phyloP scores from a whole-genome alignment of 2,888 invertebrate species.

The Aproaerema taeniolella region DNA sequence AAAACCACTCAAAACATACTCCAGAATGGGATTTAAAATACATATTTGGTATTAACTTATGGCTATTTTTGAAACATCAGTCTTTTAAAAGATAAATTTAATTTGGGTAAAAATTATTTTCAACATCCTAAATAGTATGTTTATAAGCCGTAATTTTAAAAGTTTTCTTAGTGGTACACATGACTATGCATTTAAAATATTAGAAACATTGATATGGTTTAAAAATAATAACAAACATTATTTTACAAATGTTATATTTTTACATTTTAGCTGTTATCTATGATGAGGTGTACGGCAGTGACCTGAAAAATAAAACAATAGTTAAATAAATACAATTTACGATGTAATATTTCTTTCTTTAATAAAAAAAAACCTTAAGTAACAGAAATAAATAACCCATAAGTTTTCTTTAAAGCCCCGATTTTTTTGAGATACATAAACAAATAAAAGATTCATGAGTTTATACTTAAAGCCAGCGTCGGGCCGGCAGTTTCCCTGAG shows the following conservation, averaged over 20 bases:
- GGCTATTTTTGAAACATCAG: slow-evolving; percentile 48
- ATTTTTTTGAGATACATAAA: too few relatives aligned
- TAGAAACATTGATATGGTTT: slow-evolving; percentile 34
- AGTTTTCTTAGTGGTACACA: slow-evolving; percentile 5
- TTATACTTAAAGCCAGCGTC: too few relatives aligned
- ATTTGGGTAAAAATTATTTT: slow-evolving; percentile 12
- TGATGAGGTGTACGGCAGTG: slow-evolving; percentile 69
- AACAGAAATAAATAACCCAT: too few relatives aligned
- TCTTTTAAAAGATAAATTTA: slow-evolving; percentile 46
- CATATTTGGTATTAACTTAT: slow-evolving; percentile 22
- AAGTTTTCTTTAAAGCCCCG: too few relatives aligned
- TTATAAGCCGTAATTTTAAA: slow-evolving; percentile 3
- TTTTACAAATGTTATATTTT: slow-evolving; percentile 3
- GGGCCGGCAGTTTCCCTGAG: too few relatives aligned
- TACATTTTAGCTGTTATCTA: slow-evolving; percentile 50
- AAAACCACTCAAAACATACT: too few relatives aligned
- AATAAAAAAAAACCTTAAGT: too few relatives aligned
- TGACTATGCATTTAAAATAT: slow-evolving; percentile 3
- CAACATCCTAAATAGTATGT: slow-evolving; percentile 1
- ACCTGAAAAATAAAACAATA: slow-evolving; percentile 41
- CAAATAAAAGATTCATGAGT: too few relatives aligned
- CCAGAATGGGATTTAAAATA: too few relatives aligned
- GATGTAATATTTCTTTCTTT: too few relatives aligned
- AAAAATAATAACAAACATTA: slow-evolving; percentile 19
- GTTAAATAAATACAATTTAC: too few relatives aligned